Base-by-base conservation (phyloP, 1,140 invertebrate genomes). In the Pemphigus obesinymphae region DNA sequence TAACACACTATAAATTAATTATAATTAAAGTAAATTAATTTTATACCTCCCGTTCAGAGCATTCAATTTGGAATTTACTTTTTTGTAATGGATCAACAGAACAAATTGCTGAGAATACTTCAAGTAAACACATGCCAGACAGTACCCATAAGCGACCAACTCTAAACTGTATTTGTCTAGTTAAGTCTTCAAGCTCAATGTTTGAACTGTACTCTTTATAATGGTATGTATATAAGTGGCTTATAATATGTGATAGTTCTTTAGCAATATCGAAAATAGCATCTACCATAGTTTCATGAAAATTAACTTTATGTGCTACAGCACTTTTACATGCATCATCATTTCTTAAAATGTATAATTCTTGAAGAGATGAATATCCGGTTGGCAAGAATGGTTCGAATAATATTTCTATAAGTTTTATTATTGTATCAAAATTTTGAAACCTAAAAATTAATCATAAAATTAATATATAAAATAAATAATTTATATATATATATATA, bases 1-100 rank as follows among this genome's bases (percentile, higher is more conserved):
- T 53, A n/a, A 75, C 31, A 53, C n/a, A 50, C 58, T 4, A 31
- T 53, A 53, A 29, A 11, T 20, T n/a, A 20, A 10, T 1, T 3
- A 37, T 37, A 23, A 26, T 26, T 55, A 4, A 53, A 40, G 1
- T 17, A 23, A 23, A 55, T 76, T 15, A 43, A 45, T 34, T n/a
- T n/a, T 31, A 15, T 58, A 80, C 76, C 53, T 80, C 55, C 10
- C 13, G 6, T 43, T 61, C 23, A 20, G 17, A 45, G 63, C 76
- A 80, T 17, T 58, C 55, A 31, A 29, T 29, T 45, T 26, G 4
- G 26, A 80, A 20, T 45, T 63, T 26, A 20, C 29, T 13, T 80
- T 80, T 80, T 80, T 80, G 76, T 31, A 80, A 20, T 10, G 76
- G 76, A 80, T 80, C 76, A 20, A 80, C 55, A 17, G 55, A 7